Base-by-base conservation (phyloP, 2,888 invertebrate genomes). In the Temnothorax unifasciatus region DNA sequence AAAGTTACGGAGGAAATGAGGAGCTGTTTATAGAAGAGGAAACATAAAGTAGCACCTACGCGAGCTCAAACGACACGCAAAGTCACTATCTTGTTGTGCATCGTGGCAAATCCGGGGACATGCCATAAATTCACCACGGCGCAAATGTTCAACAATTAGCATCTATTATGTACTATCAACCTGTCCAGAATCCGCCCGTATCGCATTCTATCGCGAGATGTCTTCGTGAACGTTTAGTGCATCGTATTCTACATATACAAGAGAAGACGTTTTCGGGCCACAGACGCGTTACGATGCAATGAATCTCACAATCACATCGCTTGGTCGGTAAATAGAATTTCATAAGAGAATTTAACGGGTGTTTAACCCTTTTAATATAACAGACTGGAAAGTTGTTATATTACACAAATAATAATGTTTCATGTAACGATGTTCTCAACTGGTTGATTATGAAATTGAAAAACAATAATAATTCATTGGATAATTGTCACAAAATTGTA, bases 21-120 rank as follows among this genome's bases (percentile, higher is more conserved):
- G 13, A 47, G 44, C 21, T 66, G 73, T 83, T 59, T 73, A 81
- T 50, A 41, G 74, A 82, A 77, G 63, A 44, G 64, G 18, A 83
- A 64, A 84, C 84, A 81, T 86, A 88, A 90, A 90, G 66, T 86
- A 83, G 76, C 86, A 88, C 83, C 86, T 83, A 84, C 85, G 75
- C 61, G 25, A 50, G 34, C n/a, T 44, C 21, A 59, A 29, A n/a
- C 82, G 57, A 54, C 88, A 90, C 88, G 89, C 91, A 84, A 90
- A 85, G 86, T 76, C 68, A 52, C 76, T 89, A 86, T 90, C 83
- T 86, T 82, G 83, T 88, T 82, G 88, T 83, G 69, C 83, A 82
- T 74, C 81, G 61, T 77, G 82, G 73, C 59, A 74, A 79, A 86
- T 83, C 83, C 63, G 59, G 57, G 54, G 83, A 84, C 63, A 81